Evolutionary conservation across 2,797 vertebrate species (phyloP).

Genomic region (Labeo calbasu): DNA sequence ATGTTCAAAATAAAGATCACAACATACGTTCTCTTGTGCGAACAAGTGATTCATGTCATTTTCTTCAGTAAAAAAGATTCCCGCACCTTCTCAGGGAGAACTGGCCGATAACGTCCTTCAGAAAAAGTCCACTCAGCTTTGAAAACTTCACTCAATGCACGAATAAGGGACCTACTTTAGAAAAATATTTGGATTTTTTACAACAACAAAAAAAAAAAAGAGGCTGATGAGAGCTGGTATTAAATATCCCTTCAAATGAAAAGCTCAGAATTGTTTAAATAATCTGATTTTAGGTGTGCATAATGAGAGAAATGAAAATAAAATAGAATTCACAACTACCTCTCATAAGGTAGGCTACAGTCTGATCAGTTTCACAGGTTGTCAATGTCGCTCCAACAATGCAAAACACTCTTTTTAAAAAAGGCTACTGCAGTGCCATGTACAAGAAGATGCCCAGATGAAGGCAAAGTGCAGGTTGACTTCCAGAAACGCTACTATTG

Average conservation of each 20-base stretch:
- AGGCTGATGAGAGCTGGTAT: slow-evolving; percentile 33
- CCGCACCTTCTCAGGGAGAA: slow-evolving; percentile 62
- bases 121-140: slow-evolving; percentile 54
- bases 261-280: slow-evolving; percentile 54
- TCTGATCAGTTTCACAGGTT: slow-evolving; percentile 71
- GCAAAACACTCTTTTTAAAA: slow-evolving; percentile 21
- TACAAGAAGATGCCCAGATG: slow-evolving; percentile 59
- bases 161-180: background rate
- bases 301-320: slow-evolving; percentile 29
- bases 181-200: background rate
- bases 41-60: slow-evolving; percentile 68
- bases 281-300: slow-evolving; percentile 55
- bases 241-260: slow-evolving; percentile 63
- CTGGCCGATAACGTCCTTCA: slow-evolving; percentile 79
- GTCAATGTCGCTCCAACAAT: slow-evolving; percentile 54
- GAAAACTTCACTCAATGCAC: slow-evolving; percentile 51
- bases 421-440: slow-evolving; percentile 73
- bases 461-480: slow-evolving; percentile 73
- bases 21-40: slow-evolving; percentile 65
- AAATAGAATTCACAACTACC: slow-evolving; percentile 48
- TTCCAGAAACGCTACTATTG: slow-evolving; percentile 50
- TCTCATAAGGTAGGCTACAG: slow-evolving; percentile 53
- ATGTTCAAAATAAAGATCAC: slow-evolving; percentile 62
- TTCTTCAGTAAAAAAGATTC: slow-evolving; percentile 59
- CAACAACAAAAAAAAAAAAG: no score